phyloP scores from a whole-genome alignment of 2,113 vertebrate species.

The Tragelaphus imberbis region DNA sequence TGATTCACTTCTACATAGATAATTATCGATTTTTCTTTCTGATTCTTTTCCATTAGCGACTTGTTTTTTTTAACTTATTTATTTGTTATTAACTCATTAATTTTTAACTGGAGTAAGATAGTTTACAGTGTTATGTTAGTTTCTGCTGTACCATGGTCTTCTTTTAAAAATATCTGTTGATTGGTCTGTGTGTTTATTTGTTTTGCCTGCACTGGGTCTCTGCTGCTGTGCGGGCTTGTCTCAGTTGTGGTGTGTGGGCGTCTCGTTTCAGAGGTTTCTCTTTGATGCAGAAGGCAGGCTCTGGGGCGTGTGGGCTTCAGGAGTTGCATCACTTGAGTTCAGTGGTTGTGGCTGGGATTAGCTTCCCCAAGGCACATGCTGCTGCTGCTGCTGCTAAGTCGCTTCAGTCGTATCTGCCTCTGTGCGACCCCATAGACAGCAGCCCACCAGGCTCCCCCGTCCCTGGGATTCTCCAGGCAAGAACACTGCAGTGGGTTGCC shows the following conservation, averaged over 20 bases:
- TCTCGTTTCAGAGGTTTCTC: neutral
- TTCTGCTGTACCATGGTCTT: neutral
- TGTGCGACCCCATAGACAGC: rapidly evolving
- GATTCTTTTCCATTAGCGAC: neutral
- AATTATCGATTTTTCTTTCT: neutral
- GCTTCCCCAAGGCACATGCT: neutral
- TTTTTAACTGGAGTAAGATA: neutral
- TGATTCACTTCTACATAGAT: neutral
- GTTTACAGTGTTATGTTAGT: neutral
- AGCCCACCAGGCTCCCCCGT: neutral
- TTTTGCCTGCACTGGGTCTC: rapidly evolving
- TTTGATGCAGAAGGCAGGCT: neutral
- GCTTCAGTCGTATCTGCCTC: rapidly evolving
- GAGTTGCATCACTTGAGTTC: rapidly evolving
- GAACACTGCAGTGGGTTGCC: neutral
- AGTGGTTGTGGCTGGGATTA: neutral
- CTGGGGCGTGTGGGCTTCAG: rapidly evolving
- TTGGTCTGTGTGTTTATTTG: rapidly evolving
- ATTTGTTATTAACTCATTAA: neutral
- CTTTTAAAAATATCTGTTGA: neutral
- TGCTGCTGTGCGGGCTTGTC: neutral
- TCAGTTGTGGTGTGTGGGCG: rapidly evolving
- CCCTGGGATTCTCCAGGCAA: neutral
- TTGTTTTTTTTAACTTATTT: neutral
- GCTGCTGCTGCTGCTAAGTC: neutral